Evolutionary conservation across 1,140 invertebrate genomes (phyloP), one percentile per base, ranked within the genome.

Genomic region (Cyphomyrmex costatus): DNA sequence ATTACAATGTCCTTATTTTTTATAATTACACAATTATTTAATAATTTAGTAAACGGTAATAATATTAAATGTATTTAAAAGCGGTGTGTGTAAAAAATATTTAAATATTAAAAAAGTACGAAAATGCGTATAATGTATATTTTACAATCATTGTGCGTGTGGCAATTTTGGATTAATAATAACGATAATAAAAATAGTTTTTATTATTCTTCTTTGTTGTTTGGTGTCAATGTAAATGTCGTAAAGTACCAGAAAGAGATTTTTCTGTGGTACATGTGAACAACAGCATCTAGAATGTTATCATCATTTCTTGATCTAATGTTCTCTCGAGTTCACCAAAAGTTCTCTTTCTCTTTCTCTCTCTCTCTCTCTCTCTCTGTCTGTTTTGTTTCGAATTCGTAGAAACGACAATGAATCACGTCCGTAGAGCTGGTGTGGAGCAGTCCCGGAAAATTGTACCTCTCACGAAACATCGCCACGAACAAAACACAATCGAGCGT

Each of bases 251-350:
- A 8, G 14, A 2, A 49, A 16, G 14, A 49, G 46, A 14, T 49
- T 16, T 49, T 16, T 49, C 46, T 16, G 14, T 16, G 33, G 0
- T 24, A n/a, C 7, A 61, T 33, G 33, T 42, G 63, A 63, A 77
- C 71, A 73, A 51, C 24, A n/a, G 42, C 12, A 24, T 51, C 56
- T 77, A 53, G 33, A 77, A n/a, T 27, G 46, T 53, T 83, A 61
- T 78, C 83, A 49, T 86, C 83, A 49, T 86, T 80, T 56, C 27
- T 24, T 46, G 51, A 19, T 73, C 36, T 87, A 85, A 80, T 77
- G 66, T 82, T 84, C 87, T 88, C 60, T 46, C 60, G 78, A 77
- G 86, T 83, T 78, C 60, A 76, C 77, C 60, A 49, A 88, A 78
- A 56, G n/a, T 65, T 21, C 5, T 14, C 16, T 49, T 36, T 49